Conservation (phyloP, 2,113 vertebrate genomes). For the Hylia prasina region DNA sequence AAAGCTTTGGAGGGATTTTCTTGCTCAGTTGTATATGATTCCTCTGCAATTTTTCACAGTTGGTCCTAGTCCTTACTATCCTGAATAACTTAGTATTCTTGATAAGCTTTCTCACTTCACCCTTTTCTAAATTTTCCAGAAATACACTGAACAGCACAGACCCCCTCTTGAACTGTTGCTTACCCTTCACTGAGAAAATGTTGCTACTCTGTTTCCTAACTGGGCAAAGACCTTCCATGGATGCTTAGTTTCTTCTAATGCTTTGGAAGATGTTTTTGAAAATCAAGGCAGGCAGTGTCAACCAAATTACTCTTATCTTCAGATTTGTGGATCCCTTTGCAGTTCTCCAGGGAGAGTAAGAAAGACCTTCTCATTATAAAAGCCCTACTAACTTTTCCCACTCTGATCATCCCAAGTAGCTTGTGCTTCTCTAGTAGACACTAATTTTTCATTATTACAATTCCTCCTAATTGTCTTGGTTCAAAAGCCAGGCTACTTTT, state of each 20-base stretch:
- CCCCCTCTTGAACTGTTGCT: background rate
- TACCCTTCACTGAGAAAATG: background rate
- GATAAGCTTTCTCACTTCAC: background rate
- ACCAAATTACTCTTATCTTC: background rate
- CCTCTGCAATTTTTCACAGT: background rate
- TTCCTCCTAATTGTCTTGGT: background rate
- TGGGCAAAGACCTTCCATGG: background rate
- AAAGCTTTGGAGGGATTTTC: background rate
- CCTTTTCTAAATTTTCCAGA: background rate
- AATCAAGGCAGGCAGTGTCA: background rate
- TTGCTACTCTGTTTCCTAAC: background rate
- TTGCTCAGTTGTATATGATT: background rate
- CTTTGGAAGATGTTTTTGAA: background rate
- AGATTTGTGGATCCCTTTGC: background rate
- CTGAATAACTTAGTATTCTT: background rate
- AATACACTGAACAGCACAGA: background rate
- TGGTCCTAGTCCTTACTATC: background rate
- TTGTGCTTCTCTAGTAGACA: background rate
- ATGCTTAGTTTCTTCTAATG: background rate
- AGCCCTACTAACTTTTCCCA: background rate
- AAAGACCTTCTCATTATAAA: background rate
- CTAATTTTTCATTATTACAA: background rate
- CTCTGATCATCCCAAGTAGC: background rate
- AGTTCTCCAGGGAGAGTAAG: background rate
- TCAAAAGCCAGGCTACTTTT: background rate